phyloP scores from a whole-genome alignment of 1,140 invertebrate species.

The Galleria mellonella region DNA sequence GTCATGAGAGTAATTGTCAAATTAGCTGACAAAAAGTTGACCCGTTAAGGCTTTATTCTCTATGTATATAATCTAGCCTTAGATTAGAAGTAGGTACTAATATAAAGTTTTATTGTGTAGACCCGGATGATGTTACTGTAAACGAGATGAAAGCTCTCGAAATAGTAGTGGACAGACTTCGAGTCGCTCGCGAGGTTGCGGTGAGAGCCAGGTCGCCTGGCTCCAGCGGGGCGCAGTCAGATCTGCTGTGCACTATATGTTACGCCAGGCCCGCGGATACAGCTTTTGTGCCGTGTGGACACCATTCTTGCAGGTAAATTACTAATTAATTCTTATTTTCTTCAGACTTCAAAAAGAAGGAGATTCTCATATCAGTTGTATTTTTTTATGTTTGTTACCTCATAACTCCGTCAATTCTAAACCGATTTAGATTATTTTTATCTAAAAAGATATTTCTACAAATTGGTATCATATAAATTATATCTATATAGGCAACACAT shows the following conservation, averaged over 20 bases:
- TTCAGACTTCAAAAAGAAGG: too few relatives aligned
- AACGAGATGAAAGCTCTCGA: constrained; percentile 47
- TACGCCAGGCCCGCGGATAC: constrained; percentile 56
- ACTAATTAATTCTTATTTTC: background rate
- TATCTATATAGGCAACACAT: background rate
- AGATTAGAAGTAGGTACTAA: background rate
- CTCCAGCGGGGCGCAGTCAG: constrained; percentile 55
- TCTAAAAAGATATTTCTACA: too few relatives aligned
- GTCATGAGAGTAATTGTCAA: too few relatives aligned
- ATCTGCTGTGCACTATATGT: constrained; percentile 59
- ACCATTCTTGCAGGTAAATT: constrained; percentile 57
- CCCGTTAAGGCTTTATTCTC: too few relatives aligned
- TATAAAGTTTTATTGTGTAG: constrained; percentile 11
- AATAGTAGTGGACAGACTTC: constrained; percentile 27
- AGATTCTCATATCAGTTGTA: too few relatives aligned
- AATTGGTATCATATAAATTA: background rate
- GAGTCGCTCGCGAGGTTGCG: constrained; percentile 21
- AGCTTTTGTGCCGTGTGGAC: constrained; percentile 52
- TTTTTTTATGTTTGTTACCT: too few relatives aligned
- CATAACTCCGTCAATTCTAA: too few relatives aligned
- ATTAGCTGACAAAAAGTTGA: too few relatives aligned
- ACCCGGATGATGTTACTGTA: constrained; percentile 47
- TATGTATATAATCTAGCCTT: too few relatives aligned
- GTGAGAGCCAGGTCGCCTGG: constrained; percentile 35
- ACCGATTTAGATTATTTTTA: too few relatives aligned